Conservation (phyloP, 92 coral and sea anemone genomes). For the Micromussa lordhowensis region DNA sequence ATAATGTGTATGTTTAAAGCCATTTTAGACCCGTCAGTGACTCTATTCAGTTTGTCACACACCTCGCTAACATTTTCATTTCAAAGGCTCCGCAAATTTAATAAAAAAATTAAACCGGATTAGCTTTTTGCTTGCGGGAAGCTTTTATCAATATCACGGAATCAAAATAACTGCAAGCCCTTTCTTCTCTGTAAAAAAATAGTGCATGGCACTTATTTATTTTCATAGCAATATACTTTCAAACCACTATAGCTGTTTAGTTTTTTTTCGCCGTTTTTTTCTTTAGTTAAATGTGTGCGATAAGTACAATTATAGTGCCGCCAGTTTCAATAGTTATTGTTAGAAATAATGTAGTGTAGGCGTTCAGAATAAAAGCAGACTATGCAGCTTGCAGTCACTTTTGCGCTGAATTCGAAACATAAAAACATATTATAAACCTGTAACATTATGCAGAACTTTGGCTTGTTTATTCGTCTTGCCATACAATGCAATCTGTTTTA, state of each 20-base stretch:
- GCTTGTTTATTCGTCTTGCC: not conserved
- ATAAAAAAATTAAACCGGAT: not conserved
- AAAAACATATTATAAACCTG: not conserved
- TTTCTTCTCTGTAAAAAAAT: not conserved
- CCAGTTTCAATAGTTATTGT: not conserved
- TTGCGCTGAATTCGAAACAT: not conserved
- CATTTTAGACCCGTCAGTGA: not conserved
- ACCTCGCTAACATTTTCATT: not conserved
- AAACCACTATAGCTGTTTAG: not conserved
- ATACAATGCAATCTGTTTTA: not conserved
- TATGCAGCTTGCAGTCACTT: not conserved
- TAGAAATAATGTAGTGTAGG: not conserved
- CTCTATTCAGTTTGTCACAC: not conserved
- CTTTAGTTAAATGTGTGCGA: not conserved
- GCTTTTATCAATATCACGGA: not conserved
- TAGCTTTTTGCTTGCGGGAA: not conserved
- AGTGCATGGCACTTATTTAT: not conserved
- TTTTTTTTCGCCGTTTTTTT: not conserved
- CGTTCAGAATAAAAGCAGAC: not conserved
- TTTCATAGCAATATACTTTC: not conserved
- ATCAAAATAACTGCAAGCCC: not conserved
- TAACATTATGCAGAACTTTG: not conserved
- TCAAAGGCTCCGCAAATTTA: not conserved
- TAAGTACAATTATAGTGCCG: not conserved
- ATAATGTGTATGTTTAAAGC: not conserved